Conservation (phyloP, 1,140 invertebrate genomes). For the Sycophila sp. region DNA sequence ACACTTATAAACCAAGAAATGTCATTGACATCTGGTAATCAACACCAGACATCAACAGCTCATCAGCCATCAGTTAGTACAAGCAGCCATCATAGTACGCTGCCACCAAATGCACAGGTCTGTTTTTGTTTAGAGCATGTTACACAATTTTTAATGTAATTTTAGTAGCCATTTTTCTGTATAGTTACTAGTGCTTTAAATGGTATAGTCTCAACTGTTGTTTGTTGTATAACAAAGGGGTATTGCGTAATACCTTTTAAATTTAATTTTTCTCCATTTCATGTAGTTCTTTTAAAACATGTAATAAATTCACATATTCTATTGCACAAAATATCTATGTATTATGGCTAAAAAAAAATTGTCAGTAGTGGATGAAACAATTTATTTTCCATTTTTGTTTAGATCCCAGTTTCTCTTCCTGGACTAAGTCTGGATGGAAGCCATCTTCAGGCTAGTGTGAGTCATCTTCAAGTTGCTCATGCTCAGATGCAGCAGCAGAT, state of each 20-base stretch:
- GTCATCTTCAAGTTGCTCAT: constrained; percentile 63
- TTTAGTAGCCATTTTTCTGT: no score
- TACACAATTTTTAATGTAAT: constrained; percentile 7
- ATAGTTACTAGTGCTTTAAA: no score
- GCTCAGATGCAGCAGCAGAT: constrained; percentile 65
- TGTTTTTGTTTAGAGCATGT: constrained; percentile 52
- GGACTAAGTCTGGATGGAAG: constrained; percentile 62
- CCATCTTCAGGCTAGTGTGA: constrained; percentile 58
- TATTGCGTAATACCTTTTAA: no score
- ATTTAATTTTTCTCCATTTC: no score
- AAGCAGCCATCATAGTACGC: constrained; percentile 58
- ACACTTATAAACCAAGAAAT: constrained; percentile 59
- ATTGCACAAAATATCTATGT: no score
- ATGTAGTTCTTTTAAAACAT: no score
- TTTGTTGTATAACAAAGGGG: no score
- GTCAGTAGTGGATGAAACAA: no score
- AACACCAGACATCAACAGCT: constrained; percentile 56
- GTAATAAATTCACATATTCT: no score
- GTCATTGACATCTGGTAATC: constrained; percentile 55
- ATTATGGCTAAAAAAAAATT: no score
- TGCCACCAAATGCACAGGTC: constrained; percentile 62
- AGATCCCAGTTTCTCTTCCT: constrained; percentile 64
- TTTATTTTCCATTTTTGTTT: no score
- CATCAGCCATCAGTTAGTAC: constrained; percentile 60
- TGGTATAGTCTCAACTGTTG: no score